Evolutionary conservation across 2,888 invertebrate genomes (phyloP).

Genomic region (Hirtodrosophila duncani): DNA sequence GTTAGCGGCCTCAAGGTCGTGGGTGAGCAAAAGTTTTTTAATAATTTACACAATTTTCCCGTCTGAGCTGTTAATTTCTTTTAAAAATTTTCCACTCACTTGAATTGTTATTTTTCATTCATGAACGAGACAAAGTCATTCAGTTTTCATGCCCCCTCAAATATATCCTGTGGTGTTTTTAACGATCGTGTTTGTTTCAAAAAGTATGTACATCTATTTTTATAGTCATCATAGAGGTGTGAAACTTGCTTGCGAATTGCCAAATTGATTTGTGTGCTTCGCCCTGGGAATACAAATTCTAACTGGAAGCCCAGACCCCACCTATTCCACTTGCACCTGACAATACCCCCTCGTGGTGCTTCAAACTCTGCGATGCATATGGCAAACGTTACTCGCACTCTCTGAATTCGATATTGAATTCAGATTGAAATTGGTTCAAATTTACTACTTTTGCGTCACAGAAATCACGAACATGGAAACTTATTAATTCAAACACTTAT

Average conservation of each 20-base stretch:
- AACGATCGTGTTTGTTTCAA: slow-evolving; percentile 18
- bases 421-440: slow-evolving; percentile 24
- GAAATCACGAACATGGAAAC: slow-evolving; percentile 34
- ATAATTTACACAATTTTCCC: too few species aligned
- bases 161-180: slow-evolving; percentile 32
- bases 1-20: too few species aligned
- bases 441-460: slow-evolving; percentile 66
- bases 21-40: too few species aligned
- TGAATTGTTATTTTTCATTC: too few species aligned
- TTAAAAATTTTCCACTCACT: too few species aligned
- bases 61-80: too few species aligned
- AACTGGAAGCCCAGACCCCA: slow-evolving; percentile 22
- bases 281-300: slow-evolving; percentile 21
- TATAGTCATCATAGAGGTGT: slow-evolving; percentile 48
- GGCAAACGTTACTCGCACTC: slow-evolving; percentile 54
- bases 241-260: slow-evolving; percentile 28
- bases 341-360: not conserved
- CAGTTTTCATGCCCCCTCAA: slow-evolving; percentile 5
- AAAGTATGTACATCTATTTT: slow-evolving; percentile 33
- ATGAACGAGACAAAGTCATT: not conserved
- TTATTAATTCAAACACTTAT: slow-evolving; percentile 55
- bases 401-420: slow-evolving; percentile 19
- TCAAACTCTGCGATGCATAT: slow-evolving; percentile 35
- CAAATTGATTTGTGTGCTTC: slow-evolving; percentile 43
- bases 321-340: not conserved